phyloP scores from a whole-genome alignment of 64 coral and sea anemone species.

The Pachyseris speciosa region DNA sequence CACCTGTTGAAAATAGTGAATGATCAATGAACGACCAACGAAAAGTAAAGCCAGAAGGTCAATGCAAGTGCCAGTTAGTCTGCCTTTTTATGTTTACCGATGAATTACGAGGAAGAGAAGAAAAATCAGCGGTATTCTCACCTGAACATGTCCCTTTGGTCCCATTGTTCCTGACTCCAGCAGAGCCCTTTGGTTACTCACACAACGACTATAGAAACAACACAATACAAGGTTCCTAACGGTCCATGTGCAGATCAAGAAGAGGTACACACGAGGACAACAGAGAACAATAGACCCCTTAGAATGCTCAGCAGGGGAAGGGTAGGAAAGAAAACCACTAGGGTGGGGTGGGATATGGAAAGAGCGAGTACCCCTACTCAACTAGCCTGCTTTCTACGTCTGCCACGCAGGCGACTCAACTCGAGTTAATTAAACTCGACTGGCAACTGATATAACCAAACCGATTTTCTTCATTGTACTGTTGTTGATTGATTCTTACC shows the following conservation, averaged over 20 bases:
- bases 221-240: neutral
- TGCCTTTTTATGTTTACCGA: too few relatives aligned
- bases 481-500: conserved; percentile 23
- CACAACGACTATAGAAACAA: conserved; percentile 75
- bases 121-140: neutral
- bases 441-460: too few relatives aligned
- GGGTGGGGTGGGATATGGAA: neutral
- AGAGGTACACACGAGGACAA: neutral
- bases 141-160: conserved; percentile 97
- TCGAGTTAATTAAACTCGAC: neutral
- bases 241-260: too few relatives aligned
- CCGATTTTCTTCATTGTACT: neutral
- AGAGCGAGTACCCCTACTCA: neutral
- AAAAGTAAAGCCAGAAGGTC: too few relatives aligned
- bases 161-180: conserved; percentile 99
- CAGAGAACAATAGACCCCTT: neutral
- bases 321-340: too few relatives aligned
- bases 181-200: conserved; percentile 84
- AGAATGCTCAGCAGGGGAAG: too few relatives aligned
- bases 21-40: neutral
- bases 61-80: too few relatives aligned
- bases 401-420: neutral
- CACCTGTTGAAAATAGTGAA: conserved; percentile 59
- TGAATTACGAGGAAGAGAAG: neutral
- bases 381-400: neutral